Conservation (phyloP, 2,797 vertebrate species). For the Halcyon smyrnensis region DNA sequence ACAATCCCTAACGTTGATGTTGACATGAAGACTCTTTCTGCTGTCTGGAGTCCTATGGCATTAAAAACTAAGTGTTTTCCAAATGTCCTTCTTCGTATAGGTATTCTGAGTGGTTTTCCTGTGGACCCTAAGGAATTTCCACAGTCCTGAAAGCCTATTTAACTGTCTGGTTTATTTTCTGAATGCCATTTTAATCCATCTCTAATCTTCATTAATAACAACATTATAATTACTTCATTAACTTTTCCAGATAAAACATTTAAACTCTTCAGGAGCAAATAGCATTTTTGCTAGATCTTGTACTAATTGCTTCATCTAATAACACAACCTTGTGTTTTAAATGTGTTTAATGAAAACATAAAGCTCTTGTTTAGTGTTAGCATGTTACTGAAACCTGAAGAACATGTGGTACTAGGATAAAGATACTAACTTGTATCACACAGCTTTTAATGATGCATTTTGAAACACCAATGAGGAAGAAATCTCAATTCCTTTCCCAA, state of each 20-base stretch:
- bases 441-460: constrained; percentile 26
- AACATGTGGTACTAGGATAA: not conserved
- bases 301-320: constrained; percentile 24
- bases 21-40: constrained; percentile 28
- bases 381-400: constrained; percentile 53
- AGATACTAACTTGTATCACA: constrained; percentile 14
- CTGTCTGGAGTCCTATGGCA: not conserved
- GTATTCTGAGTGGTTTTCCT: not conserved
- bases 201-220: constrained; percentile 53
- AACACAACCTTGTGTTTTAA: not conserved
- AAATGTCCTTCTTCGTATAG: not conserved
- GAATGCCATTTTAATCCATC: constrained; percentile 23
- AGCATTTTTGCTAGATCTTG: not conserved
- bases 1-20: not conserved
- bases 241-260: constrained; percentile 34
- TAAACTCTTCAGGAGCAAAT: constrained; percentile 1
- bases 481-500: constrained; percentile 38
- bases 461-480: not conserved
- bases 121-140: not conserved
- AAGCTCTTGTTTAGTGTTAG: constrained; percentile 62
- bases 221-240: constrained; percentile 49
- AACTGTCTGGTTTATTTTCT: constrained; percentile 40
- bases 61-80: constrained; percentile 10
- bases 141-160: not conserved
- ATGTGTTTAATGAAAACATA: constrained; percentile 52